phyloP scores from a whole-genome alignment of 1,140 invertebrate species.

The Conus betulinus region DNA sequence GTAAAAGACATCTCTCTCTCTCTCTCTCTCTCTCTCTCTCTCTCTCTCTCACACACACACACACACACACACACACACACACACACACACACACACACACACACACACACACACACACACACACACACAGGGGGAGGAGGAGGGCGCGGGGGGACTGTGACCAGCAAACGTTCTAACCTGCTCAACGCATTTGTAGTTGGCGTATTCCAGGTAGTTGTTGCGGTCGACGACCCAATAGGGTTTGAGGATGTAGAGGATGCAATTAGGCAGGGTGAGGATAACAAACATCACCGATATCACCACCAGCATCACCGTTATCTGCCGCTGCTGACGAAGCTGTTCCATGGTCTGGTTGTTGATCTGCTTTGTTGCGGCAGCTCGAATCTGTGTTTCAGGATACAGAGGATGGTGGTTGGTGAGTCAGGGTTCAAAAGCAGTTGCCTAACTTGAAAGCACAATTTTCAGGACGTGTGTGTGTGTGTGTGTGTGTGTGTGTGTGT shows the following conservation, averaged over 20 bases:
- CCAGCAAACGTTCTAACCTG: conserved; percentile 42
- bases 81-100: neutral
- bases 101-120: neutral
- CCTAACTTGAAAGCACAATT: no score
- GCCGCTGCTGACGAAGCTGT: conserved; percentile 55
- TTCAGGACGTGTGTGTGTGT: no score
- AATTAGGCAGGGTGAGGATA: conserved; percentile 61
- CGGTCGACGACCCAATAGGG: conserved; percentile 36
- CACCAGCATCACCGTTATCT: conserved; percentile 66
- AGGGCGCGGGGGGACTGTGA: conserved; percentile 8
- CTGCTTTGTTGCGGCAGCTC: neutral
- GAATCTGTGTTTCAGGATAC: neutral
- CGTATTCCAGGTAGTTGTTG: neutral
- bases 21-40: no score
- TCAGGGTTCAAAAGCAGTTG: no score
- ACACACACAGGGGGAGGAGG: neutral
- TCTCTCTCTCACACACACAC: neutral
- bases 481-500: no score
- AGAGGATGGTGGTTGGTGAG: no score
- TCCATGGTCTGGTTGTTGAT: conserved; percentile 43
- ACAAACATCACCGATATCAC: conserved; percentile 58
- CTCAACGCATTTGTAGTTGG: conserved; percentile 32
- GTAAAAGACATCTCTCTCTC: no score
- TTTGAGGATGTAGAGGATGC: conserved; percentile 58
- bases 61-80: neutral